Base-by-base conservation (phyloP, 2,797 vertebrate genomes). In the Gymnocypris eckloni region DNA sequence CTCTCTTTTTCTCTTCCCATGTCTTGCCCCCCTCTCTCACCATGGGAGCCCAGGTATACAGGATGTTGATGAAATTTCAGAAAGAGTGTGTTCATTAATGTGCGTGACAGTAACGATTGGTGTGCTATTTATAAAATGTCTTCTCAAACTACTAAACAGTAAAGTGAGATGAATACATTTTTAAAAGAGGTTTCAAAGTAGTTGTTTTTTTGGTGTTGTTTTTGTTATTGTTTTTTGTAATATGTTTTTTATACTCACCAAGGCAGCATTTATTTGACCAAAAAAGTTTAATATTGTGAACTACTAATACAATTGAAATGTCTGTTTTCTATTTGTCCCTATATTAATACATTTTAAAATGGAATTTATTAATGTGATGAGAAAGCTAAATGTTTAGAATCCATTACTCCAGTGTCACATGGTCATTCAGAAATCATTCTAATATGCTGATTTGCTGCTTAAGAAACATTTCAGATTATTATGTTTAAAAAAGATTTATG, bases 1-100 rank as follows among this genome's bases (percentile, higher is more conserved):
- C 45, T 52, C 41, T 15, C 25, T 76, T 13, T 76, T 22, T 56
- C 28, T 77, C 18, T 56, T 54, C 56, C 6, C 18, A 12, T 25
- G 67, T 77, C 56, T 67, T 28, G 37, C 54, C 52, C 67, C 41
- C 54, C 37, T 13, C 39, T 52, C 66, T 69, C 43, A 13, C 33
- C 50, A 48, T 22, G 66, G 71, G 81, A 78, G n/a, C 78, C 77
- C 85, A 77, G 83, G 81, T 86, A 81, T 79, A 81, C 84, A 79
- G 82, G 86, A 78, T 89, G 88, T 82, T 86, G 84, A 89, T 83
- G 70, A 83, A 85, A 84, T 89, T 88, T 88, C 83, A 75, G 64
- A 77, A 71, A 81, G 48, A 86, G 66, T 86, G 81, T 70, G 43
- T 59, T 52, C 18, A 25, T 78, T 43, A 61, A 10, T 81, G 66